Evolutionary conservation across 2,113 vertebrate species (phyloP).

Genomic region (Hippocampus mohnikei): DNA sequence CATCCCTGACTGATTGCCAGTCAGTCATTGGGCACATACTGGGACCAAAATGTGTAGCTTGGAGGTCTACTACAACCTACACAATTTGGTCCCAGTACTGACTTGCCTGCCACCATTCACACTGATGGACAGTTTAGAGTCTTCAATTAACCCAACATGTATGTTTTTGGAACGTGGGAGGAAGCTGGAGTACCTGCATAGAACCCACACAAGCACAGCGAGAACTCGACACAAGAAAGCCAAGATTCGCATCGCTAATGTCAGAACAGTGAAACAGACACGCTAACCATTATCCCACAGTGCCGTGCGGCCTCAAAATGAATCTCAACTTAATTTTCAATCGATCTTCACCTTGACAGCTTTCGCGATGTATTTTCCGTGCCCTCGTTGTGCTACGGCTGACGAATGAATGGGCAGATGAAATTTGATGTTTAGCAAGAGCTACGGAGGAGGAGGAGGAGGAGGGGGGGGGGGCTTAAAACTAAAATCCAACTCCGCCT

Average conservation of each 20-base stretch:
- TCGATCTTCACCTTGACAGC: conserved; percentile 8
- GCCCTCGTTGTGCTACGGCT: background rate
- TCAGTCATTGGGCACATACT: too few relatives aligned
- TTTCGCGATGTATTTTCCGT: conserved; percentile 10
- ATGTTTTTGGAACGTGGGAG: too few relatives aligned
- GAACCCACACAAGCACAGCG: background rate
- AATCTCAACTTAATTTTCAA: conserved; percentile 11
- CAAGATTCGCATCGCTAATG: background rate
- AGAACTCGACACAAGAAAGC: background rate
- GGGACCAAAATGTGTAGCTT: too few relatives aligned
- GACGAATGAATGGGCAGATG: conserved; percentile 8
- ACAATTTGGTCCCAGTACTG: too few relatives aligned
- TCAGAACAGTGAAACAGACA: background rate
- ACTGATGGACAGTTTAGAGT: too few relatives aligned
- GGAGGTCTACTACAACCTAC: too few relatives aligned
- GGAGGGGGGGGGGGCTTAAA: background rate
- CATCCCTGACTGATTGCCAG: too few relatives aligned
- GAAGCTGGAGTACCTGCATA: background rate
- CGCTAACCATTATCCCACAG: background rate
- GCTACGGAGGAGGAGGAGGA: background rate
- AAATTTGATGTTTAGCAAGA: background rate
- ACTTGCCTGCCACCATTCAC: too few relatives aligned
- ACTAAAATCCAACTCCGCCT: conserved; percentile 7
- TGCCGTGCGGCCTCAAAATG: background rate
- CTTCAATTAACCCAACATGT: too few relatives aligned